Conservation (phyloP, 2,888 invertebrate genomes). For the Parnassius glacialis region DNA sequence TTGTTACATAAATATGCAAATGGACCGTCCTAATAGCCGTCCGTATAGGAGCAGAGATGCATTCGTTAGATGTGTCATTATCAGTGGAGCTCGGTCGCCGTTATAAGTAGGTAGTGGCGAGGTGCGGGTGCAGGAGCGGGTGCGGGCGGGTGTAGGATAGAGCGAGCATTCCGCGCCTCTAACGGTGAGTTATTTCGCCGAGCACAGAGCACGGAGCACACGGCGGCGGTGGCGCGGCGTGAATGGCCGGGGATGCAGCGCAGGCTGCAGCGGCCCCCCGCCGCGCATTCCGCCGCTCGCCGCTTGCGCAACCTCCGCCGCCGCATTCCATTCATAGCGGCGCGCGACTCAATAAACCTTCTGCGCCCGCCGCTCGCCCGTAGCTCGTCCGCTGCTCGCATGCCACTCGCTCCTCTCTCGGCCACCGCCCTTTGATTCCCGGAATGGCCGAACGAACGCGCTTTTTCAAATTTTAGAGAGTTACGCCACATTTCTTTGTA, state of each 20-base stretch:
- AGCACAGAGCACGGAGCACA: slow-evolving; percentile 46
- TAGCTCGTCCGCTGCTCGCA: slow-evolving; percentile 22
- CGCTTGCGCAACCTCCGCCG: slow-evolving; percentile 74
- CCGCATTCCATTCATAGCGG: slow-evolving; percentile 79
- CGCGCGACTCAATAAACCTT: slow-evolving; percentile 41
- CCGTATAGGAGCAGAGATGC: slow-evolving; percentile 13
- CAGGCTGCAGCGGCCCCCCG: slow-evolving; percentile 48
- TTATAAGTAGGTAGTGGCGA: slow-evolving; percentile 32
- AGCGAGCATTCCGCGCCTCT: slow-evolving; percentile 73
- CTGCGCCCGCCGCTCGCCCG: slow-evolving; percentile 25
- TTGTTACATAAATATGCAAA: slow-evolving; percentile 20
- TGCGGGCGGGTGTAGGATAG: slow-evolving; percentile 45
- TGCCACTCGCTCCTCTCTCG: slow-evolving; percentile 27
- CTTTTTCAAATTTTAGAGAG: slow-evolving; percentile 73
- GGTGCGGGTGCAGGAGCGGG: slow-evolving; percentile 24
- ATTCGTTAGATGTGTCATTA: slow-evolving; percentile 29
- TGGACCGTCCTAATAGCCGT: background rate
- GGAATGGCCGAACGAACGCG: slow-evolving; percentile 59
- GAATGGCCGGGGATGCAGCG: slow-evolving; percentile 75
- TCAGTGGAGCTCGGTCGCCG: slow-evolving; percentile 32
- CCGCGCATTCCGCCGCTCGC: slow-evolving; percentile 48
- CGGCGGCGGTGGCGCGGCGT: slow-evolving; percentile 44
- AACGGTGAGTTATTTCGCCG: slow-evolving; percentile 79
- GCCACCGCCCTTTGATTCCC: slow-evolving; percentile 49
- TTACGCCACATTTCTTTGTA: slow-evolving; percentile 75